phyloP scores from a whole-genome alignment of 2,888 invertebrate species.

The Polyommatus iphigenia region DNA sequence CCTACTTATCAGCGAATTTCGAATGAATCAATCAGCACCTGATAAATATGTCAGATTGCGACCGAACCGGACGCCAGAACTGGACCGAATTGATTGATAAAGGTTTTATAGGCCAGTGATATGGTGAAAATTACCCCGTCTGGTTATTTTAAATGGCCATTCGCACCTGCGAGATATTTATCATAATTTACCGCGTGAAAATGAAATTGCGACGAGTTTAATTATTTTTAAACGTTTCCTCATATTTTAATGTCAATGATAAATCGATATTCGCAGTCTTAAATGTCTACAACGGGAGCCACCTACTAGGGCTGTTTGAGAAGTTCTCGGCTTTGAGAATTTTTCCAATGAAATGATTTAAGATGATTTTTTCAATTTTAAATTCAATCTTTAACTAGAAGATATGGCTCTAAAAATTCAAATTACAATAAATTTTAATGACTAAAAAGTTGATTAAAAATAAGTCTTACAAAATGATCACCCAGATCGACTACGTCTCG shows the following conservation, averaged over 20 bases:
- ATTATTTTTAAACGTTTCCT: conserved; percentile 21
- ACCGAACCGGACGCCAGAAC: conserved; percentile 35
- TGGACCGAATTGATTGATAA: conserved; percentile 38
- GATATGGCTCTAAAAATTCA: too few species aligned
- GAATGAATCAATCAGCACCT: conserved; percentile 35
- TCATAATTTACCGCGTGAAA: conserved; percentile 18
- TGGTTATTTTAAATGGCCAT: conserved; percentile 19
- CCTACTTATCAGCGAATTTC: conserved; percentile 30
- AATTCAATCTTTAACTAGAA: too few species aligned
- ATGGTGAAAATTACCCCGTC: conserved; percentile 29
- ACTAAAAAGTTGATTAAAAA: too few species aligned
- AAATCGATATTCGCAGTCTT: not conserved
- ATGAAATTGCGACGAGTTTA: conserved; percentile 1
- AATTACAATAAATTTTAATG: too few species aligned
- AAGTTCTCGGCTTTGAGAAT: too few species aligned
- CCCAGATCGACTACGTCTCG: too few species aligned
- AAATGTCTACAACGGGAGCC: not conserved
- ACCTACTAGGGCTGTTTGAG: too few species aligned
- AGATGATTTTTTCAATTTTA: too few species aligned
- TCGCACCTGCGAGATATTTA: conserved; percentile 24
- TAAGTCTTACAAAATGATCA: too few species aligned
- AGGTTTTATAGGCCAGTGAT: conserved; percentile 35
- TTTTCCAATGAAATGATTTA: too few species aligned
- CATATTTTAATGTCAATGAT: conserved; percentile 4
- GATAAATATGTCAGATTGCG: conserved; percentile 35